Base-by-base conservation (phyloP, 2,888 invertebrate species). In the Ctena decussata region DNA sequence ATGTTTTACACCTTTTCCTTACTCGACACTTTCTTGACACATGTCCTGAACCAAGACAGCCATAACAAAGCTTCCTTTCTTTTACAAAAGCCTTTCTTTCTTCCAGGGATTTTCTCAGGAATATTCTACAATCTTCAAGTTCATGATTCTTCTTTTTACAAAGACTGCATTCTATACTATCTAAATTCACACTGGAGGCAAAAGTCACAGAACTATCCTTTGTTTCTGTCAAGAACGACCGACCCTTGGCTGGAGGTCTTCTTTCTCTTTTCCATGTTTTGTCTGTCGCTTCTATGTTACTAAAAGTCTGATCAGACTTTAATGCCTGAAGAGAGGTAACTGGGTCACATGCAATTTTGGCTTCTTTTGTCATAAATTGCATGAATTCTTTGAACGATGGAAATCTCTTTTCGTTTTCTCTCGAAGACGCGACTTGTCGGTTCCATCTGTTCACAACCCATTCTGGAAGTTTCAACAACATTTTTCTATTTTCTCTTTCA, bases 301-400 rank as follows among this genome's bases (percentile, higher is more conserved):
- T 41, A n/a, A n/a, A n/a, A n/a, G n/a, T n/a, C 65, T 53, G 21
- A 41, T 71, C 69, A 21, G 15, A 21, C 30, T 60, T 72, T 32
- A 82, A 71, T 5, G 83, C 35, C 32, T 70, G 44, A 8, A 86
- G 49, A 35, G 85, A 84, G 12, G 84, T 81, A 8, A 89, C 74
- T 1, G 86, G 90, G 72, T 90, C 77, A 65, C 86, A 88, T 2
- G 85, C 88, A 37, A 89, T 81, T 41, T 81, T 81, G 0, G 90
- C 90, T 65, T 90, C 87, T 15, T 82, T 81, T 0, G 21, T 30
- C 5, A 90, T 24, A 32, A 89, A 87, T 0, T 41, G 15, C 15
- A 80, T 72, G 78, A 89, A 89, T 24, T 73, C 49, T 24, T 76
- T 46, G 57, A 89, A 90, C 0, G 76, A 37, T 11, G 86, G 88